phyloP scores from a whole-genome alignment of 2,113 vertebrate genomes.

The Diadophis punctatus region DNA sequence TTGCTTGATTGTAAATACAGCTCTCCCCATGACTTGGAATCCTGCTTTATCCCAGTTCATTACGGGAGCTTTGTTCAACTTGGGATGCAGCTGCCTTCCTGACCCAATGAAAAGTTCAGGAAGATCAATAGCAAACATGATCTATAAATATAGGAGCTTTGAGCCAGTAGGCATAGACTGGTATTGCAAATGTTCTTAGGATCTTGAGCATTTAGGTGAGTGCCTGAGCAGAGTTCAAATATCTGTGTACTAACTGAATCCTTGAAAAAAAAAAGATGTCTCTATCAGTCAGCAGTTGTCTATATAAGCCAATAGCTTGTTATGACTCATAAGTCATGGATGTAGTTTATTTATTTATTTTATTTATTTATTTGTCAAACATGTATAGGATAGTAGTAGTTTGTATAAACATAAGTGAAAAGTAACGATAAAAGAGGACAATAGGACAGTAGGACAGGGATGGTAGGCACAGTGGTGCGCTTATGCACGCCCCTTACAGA shows the following conservation, averaged over 20 bases:
- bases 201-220: neutral
- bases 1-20: neutral
- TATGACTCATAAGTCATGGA: neutral
- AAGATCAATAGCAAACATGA: neutral
- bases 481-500: no score
- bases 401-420: no score
- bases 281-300: neutral
- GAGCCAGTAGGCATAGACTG: neutral
- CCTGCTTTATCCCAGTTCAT: neutral
- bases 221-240: neutral
- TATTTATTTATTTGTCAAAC: no score
- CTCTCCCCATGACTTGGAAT: neutral
- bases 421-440: no score
- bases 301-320: neutral
- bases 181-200: neutral
- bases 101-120: neutral
- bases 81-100: neutral
- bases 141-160: neutral
- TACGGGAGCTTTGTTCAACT: neutral
- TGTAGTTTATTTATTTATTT: no score
- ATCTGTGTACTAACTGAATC: neutral
- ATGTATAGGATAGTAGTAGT: no score
- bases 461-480: no score
- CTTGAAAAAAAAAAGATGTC: neutral
- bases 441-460: no score